Evolutionary conservation across 2,113 vertebrate species (phyloP).

Genomic region (Piaya cayana): DNA sequence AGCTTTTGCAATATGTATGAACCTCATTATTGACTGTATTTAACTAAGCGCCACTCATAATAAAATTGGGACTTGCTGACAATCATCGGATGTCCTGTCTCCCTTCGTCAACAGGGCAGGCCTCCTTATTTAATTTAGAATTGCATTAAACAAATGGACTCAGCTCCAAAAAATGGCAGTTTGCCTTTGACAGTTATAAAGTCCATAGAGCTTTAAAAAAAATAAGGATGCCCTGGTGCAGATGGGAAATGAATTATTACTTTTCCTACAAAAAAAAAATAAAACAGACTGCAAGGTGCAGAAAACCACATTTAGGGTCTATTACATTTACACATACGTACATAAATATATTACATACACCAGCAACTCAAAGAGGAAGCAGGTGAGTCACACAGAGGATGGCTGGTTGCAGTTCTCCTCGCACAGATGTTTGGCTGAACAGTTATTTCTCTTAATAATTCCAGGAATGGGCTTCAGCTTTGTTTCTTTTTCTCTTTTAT

Average conservation of each 20-base stretch:
- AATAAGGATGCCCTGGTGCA: slow-evolving; percentile 4
- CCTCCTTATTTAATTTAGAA: slow-evolving; percentile 1
- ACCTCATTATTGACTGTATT: no score
- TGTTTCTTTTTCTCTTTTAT: background rate
- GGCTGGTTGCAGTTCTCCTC: slow-evolving; percentile 47
- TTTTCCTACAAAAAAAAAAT: slow-evolving; percentile 64
- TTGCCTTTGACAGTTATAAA: slow-evolving; percentile 3
- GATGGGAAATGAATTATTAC: slow-evolving; percentile 13
- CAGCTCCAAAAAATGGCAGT: background rate
- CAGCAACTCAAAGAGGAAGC: slow-evolving; percentile 74
- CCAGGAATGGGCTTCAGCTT: slow-evolving; percentile 42
- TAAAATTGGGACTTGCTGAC: no score
- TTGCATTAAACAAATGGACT: slow-evolving; percentile 17
- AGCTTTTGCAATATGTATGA: no score
- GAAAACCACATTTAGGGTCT: slow-evolving; percentile 69
- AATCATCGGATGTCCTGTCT: no score
- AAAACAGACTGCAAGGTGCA: slow-evolving; percentile 52
- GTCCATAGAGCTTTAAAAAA: background rate
- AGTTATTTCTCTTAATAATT: slow-evolving; percentile 55
- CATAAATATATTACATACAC: slow-evolving; percentile 88
- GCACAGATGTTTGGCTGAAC: slow-evolving; percentile 56
- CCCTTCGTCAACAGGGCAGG: no score
- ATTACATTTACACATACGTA: slow-evolving; percentile 85
- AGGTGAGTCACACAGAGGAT: slow-evolving; percentile 41
- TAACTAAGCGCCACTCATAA: no score